Evolutionary conservation across 2,113 vertebrate genomes (phyloP), one percentile per base, ranked within the genome.

Genomic region (Lipotes vexillifer): DNA sequence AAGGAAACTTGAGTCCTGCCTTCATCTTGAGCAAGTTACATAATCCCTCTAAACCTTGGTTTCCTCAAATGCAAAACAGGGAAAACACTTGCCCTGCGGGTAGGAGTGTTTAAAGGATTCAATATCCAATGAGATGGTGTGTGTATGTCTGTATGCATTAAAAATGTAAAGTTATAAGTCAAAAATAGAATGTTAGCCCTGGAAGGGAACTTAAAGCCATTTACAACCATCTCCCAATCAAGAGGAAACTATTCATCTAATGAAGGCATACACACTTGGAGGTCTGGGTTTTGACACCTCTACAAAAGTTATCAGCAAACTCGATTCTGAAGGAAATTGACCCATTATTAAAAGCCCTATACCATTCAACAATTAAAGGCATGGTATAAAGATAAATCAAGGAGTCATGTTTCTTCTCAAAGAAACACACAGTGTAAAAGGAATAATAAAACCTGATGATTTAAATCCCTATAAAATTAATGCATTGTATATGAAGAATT

Each of bases 401-500:
- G 94, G 97, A 97, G 84, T 96, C 93, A 83, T 90, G 92, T 96
- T 97, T 96, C 90, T 97, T 97, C 96, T 97, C 96, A 92, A 97
- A 96, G 90, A 96, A 88, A 36, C 14, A 94, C 33, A 95, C 72
- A 71, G 94, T 96, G 65, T 96, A 97, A 95, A 97, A 97, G 44
- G 88, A 98, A 98, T 98, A 98, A 98, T 98, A 98, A 98, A 98
- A 97, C 66, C 90, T 96, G 77, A 61, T 98, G 98, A 98, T 98
- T 98, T 99, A 98, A 98, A 97, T 97, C 96, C 84, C 81, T 96
- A 68, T 97, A 97, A 98, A 98, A 98, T 98, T 98, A 98, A 98
- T 97, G 94, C 97, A 75, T 96, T 98, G 83, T 98, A 97, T 98
- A 95, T 59, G 78, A 97, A 98, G 97, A 98, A 98, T 98, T 98